Evolutionary conservation across 2,888 invertebrate genomes (phyloP).

Genomic region (Podabrus alpinus): DNA sequence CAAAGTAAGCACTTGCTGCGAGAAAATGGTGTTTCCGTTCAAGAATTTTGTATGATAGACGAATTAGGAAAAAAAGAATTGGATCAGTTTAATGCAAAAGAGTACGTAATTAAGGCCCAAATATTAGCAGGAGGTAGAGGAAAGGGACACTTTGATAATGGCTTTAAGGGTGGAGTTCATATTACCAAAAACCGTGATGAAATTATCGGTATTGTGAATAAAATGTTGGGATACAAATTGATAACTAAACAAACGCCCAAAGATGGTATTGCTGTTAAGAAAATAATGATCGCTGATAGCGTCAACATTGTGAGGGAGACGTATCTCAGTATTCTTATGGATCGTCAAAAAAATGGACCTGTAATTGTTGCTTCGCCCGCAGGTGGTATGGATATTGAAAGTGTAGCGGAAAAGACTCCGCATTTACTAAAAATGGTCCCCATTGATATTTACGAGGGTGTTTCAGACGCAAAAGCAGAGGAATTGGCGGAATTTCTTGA

Average conservation of each 20-base stretch:
- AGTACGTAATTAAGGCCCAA: constrained; percentile 98
- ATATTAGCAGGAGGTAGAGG: constrained; percentile 98
- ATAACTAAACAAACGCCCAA: constrained; percentile 97
- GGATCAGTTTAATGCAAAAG: constrained; percentile 74
- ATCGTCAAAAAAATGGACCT: constrained; percentile 89
- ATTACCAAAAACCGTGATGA: constrained; percentile 81
- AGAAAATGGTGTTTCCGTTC: constrained; percentile 84
- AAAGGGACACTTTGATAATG: constrained; percentile 94
- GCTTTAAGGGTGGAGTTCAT: constrained; percentile 97
- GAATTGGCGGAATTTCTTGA: constrained; percentile 83
- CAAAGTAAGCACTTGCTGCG: constrained; percentile 93
- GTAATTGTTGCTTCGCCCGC: constrained; percentile 95
- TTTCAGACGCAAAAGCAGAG: constrained; percentile 73
- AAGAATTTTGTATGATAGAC: constrained; percentile 85
- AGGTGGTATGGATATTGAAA: constrained; percentile 97
- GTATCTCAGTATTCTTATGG: constrained; percentile 96
- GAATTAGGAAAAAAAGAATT: constrained; percentile 49
- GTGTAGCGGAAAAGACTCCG: constrained; percentile 91
- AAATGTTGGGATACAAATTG: constrained; percentile 92
- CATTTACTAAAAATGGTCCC: constrained; percentile 87
- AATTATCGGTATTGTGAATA: constrained; percentile 71
- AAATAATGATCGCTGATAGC: constrained; percentile 98
- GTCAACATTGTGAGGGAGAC: constrained; percentile 94
- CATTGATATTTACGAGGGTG: constrained; percentile 76
- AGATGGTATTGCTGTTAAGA: constrained; percentile 89